Evolutionary conservation across 2,888 invertebrate genomes (phyloP).

Genomic region (Andrena chrysosceles): DNA sequence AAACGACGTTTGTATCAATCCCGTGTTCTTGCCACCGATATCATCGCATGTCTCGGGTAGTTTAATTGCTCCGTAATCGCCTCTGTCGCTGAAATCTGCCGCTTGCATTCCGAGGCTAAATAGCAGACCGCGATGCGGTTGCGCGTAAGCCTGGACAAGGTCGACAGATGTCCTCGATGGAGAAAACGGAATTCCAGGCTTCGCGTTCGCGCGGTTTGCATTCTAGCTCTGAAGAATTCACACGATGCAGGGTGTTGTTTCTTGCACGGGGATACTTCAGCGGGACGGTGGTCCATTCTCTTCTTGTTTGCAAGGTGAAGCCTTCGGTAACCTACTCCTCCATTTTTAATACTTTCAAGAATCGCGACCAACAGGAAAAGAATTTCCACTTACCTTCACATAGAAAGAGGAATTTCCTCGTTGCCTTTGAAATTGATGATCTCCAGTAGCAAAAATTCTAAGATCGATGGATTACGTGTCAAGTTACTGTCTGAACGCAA

Average conservation of each 20-base stretch:
- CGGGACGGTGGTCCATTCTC: constrained; percentile 4
- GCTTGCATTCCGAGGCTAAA: constrained; percentile 51
- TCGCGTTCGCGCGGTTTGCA: constrained; percentile 46
- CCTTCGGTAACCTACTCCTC: constrained; percentile 14
- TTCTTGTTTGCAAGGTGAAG: not conserved
- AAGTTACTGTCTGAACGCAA: too few relatives aligned
- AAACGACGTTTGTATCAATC: constrained; percentile 44
- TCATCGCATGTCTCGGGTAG: constrained; percentile 36
- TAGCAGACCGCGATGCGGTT: constrained; percentile 24
- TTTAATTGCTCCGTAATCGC: constrained; percentile 71
- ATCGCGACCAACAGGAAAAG: not conserved
- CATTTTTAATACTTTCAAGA: not conserved
- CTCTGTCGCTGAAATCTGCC: constrained; percentile 53
- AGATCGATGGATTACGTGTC: too few relatives aligned
- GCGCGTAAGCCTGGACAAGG: constrained; percentile 28
- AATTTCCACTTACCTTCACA: not conserved
- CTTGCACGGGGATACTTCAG: constrained; percentile 25
- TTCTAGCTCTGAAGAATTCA: constrained; percentile 49
- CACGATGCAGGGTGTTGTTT: constrained; percentile 41
- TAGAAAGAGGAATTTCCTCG: not conserved
- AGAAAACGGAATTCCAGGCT: constrained; percentile 48
- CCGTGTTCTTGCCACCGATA: constrained; percentile 44
- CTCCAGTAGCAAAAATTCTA: too few relatives aligned
- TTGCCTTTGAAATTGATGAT: not conserved
- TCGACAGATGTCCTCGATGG: constrained; percentile 51